Base-by-base conservation (phyloP, 1,140 invertebrate genomes). In the Philotrypesis tridentata region DNA sequence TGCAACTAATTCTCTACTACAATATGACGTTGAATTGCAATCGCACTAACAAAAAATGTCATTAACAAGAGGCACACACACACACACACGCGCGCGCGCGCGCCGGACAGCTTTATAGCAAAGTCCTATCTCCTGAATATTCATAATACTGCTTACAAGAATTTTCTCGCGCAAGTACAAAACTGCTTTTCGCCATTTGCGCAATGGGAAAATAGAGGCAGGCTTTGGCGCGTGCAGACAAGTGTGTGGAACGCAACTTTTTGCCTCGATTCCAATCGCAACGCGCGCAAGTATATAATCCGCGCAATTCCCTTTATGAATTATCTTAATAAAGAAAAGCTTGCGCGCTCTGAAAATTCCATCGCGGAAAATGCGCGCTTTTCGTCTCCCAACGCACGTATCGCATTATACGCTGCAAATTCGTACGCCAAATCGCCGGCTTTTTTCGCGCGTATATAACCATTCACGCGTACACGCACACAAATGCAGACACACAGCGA, bases 121-220 rank as follows among this genome's bases (percentile, higher is more conserved):
- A 55, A 55, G 48, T 55, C n/a, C 48, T 55, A 55, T 55, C 48
- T 55, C 48, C 6, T 55, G 48, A 21, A 55, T 55, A 55, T 55
- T 55, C 48, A 55, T 55, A 14, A n/a, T n/a, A n/a, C n/a, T 5
- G 48, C 21, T 55, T 55, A 55, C 7, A 55, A 55, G 48, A 55
- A 55, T 55, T 55, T 55, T 55, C 48, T 55, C 48, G 21, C 14
- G 43, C 14, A 55, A 55, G 48, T 17, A 55, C 48, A 55, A 55
- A 55, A 31, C 55, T 31, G 33, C 25, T 60, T 75, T 75, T 75
- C 72, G 55, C n/a, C 31, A 23, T 21, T 76, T 76, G n/a, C 11
- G 31, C 60, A 76, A 65, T 40, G 21, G 6, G 9, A 65, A 17
- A 25, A 27, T 55, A 55, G 3, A 55, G n/a, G 48, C 21, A 55